Base-by-base conservation (phyloP, 2,888 invertebrate species). In the Cryptophagus acutangulus region DNA sequence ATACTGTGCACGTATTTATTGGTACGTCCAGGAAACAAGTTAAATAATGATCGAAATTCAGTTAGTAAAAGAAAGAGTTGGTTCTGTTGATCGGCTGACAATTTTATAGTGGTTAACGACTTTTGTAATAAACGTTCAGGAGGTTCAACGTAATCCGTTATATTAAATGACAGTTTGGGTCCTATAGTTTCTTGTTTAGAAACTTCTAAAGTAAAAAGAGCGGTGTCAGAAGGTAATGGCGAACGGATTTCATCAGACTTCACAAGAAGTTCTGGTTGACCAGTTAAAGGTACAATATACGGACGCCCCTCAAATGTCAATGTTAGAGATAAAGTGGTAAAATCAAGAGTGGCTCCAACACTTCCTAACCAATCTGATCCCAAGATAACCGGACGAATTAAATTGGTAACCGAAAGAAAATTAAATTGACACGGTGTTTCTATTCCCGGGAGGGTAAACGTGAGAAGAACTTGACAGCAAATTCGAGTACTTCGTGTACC, bases 1-100 rank as follows among this genome's bases (percentile, higher is more conserved):
- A 59, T 54, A 10, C 46, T 29, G 17, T 56, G 57, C 8, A 43
- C 42, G 41, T 43, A 59, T n/a, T 20, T 37, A 15, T 33, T 13
- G 2, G 51, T 51, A 3, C 43, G 39, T 3, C 48, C 46, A 1
- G 48, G 41, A 16, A 40, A 40, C 2, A 33, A 20, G 0, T 46
- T 41, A 28, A 55, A 52, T 4, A 57, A 3, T 6, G 4, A 6
- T 34, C 10, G 17, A 34, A 6, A 18, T 16, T 18, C 8, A 3
- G 3, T 3, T 16, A 34, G 18, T 6, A 34, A 5, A 10, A 3
- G 2, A 15, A 18, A 34, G 9, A 34, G 34, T 4, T 17, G 10
- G 4, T 16, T 3, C 5, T 18, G 34, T 34, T 34, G 17, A n/a
- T n/a, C n/a, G n/a, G n/a, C 10, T n/a, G 29, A 20, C 20, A 20